Evolutionary conservation across 1,140 invertebrate species (phyloP).

Genomic region (Fopius arisanus): DNA sequence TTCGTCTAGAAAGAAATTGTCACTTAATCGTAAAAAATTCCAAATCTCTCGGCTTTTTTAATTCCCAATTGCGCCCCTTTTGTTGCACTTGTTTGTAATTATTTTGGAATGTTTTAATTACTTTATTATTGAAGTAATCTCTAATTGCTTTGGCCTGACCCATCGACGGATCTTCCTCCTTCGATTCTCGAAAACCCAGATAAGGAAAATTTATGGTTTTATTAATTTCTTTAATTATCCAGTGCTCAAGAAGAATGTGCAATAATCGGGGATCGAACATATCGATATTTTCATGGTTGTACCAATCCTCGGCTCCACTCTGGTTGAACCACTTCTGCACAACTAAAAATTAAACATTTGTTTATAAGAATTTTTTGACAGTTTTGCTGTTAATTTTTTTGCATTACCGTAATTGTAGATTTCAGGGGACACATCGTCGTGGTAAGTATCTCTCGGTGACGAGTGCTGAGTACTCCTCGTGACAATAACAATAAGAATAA

Average conservation of each 20-base stretch:
- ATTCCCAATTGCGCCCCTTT: no score
- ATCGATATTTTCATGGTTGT: conserved; percentile 35
- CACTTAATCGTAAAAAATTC: neutral
- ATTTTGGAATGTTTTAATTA: conserved; percentile 32
- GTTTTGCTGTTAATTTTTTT: no score
- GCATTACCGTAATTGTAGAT: neutral
- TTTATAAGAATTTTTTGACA: no score
- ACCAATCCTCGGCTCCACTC: conserved; percentile 36
- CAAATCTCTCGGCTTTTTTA: no score
- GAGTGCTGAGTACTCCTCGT: neutral
- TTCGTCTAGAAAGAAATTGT: conserved; percentile 48
- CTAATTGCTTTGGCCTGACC: conserved; percentile 56
- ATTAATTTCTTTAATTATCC: conserved; percentile 36
- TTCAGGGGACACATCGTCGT: neutral
- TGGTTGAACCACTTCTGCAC: conserved; percentile 29
- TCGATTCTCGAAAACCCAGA: conserved; percentile 39
- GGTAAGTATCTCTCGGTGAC: neutral
- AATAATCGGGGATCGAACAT: conserved; percentile 22
- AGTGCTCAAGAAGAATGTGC: conserved; percentile 36
- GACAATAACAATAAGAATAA: neutral
- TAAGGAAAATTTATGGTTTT: neutral
- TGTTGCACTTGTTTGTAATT: no score
- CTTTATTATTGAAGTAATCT: conserved; percentile 52
- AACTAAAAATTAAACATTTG: conserved; percentile 14
- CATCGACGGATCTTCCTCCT: conserved; percentile 58